A percentile compares a stretch with the other conserved stretches of the same genome.
Conservation (phyloP, 2,888 invertebrate species). For the Zygothrica quintamaculata region DNA sequence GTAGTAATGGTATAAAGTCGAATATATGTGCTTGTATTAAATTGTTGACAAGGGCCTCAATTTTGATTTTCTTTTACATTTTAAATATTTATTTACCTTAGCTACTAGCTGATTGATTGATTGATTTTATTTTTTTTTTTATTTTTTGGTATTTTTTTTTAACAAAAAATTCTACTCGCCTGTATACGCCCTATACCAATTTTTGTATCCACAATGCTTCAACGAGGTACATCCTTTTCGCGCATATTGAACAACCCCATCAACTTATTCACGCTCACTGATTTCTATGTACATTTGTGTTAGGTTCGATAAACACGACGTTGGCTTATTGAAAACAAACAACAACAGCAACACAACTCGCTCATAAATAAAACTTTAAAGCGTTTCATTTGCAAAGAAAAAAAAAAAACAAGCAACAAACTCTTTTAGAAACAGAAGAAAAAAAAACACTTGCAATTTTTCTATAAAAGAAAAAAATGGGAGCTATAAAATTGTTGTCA, state of each 20-base stretch:
- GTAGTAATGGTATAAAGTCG: too few species aligned
- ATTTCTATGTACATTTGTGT: slow-evolving; percentile 45
- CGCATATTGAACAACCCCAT: slow-evolving; percentile 34
- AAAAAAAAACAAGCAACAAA: not conserved
- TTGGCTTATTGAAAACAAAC: slow-evolving; percentile 25
- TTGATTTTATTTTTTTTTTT: slow-evolving; percentile 24
- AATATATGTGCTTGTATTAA: slow-evolving; percentile 6
- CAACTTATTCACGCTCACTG: slow-evolving; percentile 41
- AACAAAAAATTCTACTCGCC: too few species aligned
- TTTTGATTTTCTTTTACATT: slow-evolving; percentile 29
- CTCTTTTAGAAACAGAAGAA: not conserved
- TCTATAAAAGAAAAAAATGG: not conserved
- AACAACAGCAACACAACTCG: slow-evolving; percentile 9
- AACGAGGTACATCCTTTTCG: slow-evolving; percentile 9
- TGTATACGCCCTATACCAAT: not conserved
- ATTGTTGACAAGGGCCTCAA: slow-evolving; percentile 26
- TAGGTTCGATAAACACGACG: slow-evolving; percentile 43
- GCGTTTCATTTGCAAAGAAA: too few species aligned
- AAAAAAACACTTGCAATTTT: too few species aligned
- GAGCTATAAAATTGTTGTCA: too few species aligned
- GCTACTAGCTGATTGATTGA: slow-evolving; percentile 32
- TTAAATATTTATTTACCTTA: slow-evolving; percentile 40
- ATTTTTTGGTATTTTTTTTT: too few species aligned
- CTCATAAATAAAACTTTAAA: slow-evolving; percentile 5
- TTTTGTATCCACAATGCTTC: too few species aligned